These are phyloP conservation scores for Lucinisca nassula DNA, from an alignment of 2,888 invertebrate species.

Conservation along the genomic window DNA sequence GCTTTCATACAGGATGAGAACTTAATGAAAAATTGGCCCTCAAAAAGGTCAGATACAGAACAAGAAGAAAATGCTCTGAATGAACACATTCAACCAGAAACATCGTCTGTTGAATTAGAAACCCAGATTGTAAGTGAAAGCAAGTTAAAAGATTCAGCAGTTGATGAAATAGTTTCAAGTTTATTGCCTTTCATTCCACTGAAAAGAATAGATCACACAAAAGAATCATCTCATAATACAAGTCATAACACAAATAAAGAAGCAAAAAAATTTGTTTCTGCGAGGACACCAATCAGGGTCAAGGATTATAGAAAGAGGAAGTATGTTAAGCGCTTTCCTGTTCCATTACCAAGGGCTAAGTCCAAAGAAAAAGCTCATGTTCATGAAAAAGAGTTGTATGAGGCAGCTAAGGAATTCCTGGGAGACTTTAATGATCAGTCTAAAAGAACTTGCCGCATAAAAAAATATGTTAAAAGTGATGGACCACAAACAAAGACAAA, in stretches of 20 bases:
- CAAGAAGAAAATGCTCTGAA: background rate
- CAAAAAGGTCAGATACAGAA: background rate
- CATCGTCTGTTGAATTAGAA: background rate
- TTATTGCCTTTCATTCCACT: background rate
- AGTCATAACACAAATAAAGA: background rate
- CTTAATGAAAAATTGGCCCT: background rate
- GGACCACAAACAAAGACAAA: too few relatives aligned
- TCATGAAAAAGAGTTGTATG: background rate
- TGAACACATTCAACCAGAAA: background rate
- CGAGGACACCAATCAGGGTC: background rate
- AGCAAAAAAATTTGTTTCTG: background rate
- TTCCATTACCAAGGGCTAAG: background rate
- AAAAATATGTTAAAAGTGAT: background rate
- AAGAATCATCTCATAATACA: background rate
- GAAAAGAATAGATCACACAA: background rate
- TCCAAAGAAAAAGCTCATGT: background rate
- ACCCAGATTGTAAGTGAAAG: background rate
- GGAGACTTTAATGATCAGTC: background rate
- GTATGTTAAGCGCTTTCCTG: background rate
- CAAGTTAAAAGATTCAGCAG: background rate
- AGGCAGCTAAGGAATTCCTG: background rate
- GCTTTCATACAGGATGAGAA: background rate
- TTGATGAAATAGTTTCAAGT: background rate
- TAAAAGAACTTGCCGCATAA: slow-evolving; percentile 1
- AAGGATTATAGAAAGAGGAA: background rate